phyloP scores from a whole-genome alignment of 2,888 invertebrate species.

The Rambutsinella grinnellia region DNA sequence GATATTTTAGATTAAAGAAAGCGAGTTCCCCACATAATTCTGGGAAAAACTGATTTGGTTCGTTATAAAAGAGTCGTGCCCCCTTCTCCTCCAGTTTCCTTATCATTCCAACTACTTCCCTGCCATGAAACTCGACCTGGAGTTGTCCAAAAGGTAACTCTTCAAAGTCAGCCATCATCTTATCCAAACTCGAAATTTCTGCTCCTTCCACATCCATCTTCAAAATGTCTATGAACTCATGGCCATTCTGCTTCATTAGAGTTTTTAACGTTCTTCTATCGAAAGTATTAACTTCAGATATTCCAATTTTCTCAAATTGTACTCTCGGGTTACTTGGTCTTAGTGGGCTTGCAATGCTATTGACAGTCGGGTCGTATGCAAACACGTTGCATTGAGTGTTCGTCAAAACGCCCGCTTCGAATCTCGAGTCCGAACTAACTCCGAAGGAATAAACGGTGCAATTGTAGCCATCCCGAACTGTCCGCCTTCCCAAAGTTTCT shows the following conservation, averaged over 20 bases:
- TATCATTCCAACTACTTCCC: neutral
- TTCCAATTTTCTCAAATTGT: neutral
- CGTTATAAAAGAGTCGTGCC: neutral
- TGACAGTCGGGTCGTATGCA: constrained; percentile 14
- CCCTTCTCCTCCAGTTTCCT: neutral
- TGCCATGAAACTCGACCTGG: constrained; percentile 5
- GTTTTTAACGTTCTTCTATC: neutral
- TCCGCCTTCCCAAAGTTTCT: neutral
- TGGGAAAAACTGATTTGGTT: neutral
- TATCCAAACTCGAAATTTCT: neutral
- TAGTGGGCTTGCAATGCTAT: neutral
- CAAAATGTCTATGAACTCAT: constrained; percentile 1
- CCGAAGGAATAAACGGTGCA: constrained; percentile 16
- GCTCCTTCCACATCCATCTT: constrained; percentile 14
- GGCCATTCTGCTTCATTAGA: constrained; percentile 7
- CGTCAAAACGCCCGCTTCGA: constrained; percentile 8
- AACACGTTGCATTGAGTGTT: neutral
- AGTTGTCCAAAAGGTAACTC: constrained; percentile 14
- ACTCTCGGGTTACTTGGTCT: neutral
- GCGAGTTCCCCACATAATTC: neutral
- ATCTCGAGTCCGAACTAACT: neutral
- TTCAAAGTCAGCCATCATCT: neutral
- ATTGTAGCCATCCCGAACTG: too few relatives aligned
- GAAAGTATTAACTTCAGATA: neutral
- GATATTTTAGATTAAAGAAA: neutral